These are phyloP conservation scores for Lepilemur septentrionalis DNA, from an alignment of 2,797 vertebrate species.

Conservation along the genomic window DNA sequence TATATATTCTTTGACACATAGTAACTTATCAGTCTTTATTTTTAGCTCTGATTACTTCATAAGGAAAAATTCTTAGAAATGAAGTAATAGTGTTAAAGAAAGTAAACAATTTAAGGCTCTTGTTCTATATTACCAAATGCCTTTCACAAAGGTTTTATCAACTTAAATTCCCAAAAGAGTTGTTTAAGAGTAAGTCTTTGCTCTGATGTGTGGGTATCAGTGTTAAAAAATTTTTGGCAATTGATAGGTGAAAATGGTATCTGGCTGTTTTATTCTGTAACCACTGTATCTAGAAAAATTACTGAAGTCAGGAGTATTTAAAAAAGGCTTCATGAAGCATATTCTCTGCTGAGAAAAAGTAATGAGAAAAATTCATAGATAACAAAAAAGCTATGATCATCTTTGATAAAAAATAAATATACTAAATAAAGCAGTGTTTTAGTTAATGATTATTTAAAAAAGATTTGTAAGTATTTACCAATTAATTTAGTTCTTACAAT, in stretches of 20 bases:
- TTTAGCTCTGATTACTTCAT: background rate
- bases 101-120: background rate
- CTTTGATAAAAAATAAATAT: background rate
- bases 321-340: background rate
- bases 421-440: background rate
- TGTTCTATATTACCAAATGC: background rate
- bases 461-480: background rate
- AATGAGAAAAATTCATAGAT: background rate
- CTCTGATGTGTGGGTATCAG: background rate
- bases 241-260: background rate
- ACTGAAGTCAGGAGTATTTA: background rate
- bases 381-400: background rate
- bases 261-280: conserved; percentile 9
- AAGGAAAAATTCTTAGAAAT: background rate
- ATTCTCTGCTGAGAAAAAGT: background rate
- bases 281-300: background rate
- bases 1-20: background rate
- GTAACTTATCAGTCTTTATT: background rate
- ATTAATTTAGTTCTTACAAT: background rate
- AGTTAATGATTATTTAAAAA: background rate
- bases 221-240: background rate
- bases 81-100: background rate
- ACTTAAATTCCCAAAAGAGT: background rate
- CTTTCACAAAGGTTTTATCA: background rate
- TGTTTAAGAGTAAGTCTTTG: background rate